phyloP scores from a whole-genome alignment of 2,797 vertebrate genomes.

The Alectoris magna region DNA sequence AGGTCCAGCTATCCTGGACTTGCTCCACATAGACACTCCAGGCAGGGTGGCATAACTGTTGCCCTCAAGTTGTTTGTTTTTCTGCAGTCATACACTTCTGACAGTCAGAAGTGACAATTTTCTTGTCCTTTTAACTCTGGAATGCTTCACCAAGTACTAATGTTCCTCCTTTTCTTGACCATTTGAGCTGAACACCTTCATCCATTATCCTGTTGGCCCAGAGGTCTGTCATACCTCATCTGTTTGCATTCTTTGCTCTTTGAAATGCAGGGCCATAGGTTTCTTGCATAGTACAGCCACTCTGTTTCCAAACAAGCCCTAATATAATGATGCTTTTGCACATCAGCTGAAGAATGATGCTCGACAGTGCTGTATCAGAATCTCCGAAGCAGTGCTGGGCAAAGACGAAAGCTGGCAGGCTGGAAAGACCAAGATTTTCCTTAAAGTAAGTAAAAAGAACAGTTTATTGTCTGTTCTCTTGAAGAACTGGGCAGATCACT shows the following conservation, averaged over 20 bases:
- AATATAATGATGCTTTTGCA: slow-evolving; percentile 34
- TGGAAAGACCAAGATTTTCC: slow-evolving; percentile 94
- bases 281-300: background rate
- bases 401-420: slow-evolving; percentile 89
- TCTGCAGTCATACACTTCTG: background rate
- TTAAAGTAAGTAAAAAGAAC: slow-evolving; percentile 86
- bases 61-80: background rate
- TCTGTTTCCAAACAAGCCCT: slow-evolving; percentile 18
- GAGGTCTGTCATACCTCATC: background rate
- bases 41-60: background rate
- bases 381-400: slow-evolving; percentile 82
- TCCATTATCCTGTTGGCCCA: background rate
- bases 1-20: background rate
- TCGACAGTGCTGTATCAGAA: slow-evolving; percentile 83
- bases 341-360: slow-evolving; percentile 80
- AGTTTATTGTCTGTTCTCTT: background rate
- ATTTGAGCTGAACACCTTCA: background rate
- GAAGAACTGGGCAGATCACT: background rate
- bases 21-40: background rate
- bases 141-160: background rate
- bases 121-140: background rate
- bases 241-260: background rate
- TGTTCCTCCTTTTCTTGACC: background rate
- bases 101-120: background rate
- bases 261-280: slow-evolving; percentile 2